Evolutionary conservation across 1,140 invertebrate genomes (phyloP), one percentile per base, ranked within the genome.

Genomic region (Lethocerus indicus): DNA sequence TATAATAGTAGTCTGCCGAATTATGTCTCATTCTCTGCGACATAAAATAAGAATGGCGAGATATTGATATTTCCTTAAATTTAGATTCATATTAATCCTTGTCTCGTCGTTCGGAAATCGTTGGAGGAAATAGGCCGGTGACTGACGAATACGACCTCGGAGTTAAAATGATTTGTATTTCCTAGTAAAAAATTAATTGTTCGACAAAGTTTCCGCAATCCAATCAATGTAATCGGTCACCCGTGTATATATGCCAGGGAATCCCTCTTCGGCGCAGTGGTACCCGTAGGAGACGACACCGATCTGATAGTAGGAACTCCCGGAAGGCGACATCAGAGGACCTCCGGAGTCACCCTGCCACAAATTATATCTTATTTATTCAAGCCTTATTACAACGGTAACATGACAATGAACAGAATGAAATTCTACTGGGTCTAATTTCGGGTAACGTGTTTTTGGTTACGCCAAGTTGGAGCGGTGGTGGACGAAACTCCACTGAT

Each of bases 331-430:
- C 79, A 88, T 85, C 1, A 89, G 59, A 0, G 86, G 84, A 16
- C 87, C 87, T 6, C 85, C 85, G 32, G 83, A 88, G 63, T 89
- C 86, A n/a, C 86, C 86, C 70, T 73, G 53, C 5, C 23, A 23
- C 26, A 20, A 42, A 42, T 9, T 9, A 32, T n/a, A 32, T 9
- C n/a, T 9, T 32, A 32, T 9, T 32, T 32, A n/a, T n/a, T 32
- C n/a, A 32, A 32, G 29, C 9, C 9, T 9, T 32, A 32, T 9
- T 9, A 32, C n/a, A 32, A 32, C 9, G 7, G 29, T 32, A 32
- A 9, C n/a, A 32, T 32, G n/a, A 9, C n/a, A 9, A 9, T 32
- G 7, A 9, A 9, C 9, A 9, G 7, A 32, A n/a, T 9, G 29
- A 9, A 9, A n/a, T 32, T 9, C 9, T 9, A 9, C 9, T 9